These are phyloP conservation scores for Tenualosa thibaudeaui DNA, from an alignment of 2,797 vertebrate genomes.

Conservation along the genomic window DNA sequence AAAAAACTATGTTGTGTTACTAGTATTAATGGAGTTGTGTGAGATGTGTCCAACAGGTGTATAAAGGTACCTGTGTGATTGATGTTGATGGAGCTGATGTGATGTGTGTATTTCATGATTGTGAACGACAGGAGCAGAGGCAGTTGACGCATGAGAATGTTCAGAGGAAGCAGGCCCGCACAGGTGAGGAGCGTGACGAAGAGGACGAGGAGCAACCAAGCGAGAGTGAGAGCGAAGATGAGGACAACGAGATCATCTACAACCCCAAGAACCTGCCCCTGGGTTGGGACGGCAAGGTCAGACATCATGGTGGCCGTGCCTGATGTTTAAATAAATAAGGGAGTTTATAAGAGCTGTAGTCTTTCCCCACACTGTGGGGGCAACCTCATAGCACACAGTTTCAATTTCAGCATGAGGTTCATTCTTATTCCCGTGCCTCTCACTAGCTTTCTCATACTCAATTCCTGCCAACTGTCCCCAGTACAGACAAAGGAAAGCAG, in stretches of 20 bases:
- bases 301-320: background rate
- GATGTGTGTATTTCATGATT: background rate
- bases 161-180: constrained; percentile 94
- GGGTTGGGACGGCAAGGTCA: constrained; percentile 97
- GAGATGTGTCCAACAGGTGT: too few relatives aligned
- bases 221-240: constrained; percentile 96
- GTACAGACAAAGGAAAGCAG: too few relatives aligned
- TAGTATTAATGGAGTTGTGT: too few relatives aligned
- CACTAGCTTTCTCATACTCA: background rate
- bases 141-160: constrained; percentile 97
- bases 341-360: too few relatives aligned
- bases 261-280: constrained; percentile 97
- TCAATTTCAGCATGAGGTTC: too few relatives aligned
- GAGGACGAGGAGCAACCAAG: constrained; percentile 98
- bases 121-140: constrained; percentile 83
- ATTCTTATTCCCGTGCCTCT: background rate
- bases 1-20: too few relatives aligned
- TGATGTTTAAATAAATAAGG: too few relatives aligned
- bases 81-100: too few relatives aligned
- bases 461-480: too few relatives aligned
- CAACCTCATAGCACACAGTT: too few relatives aligned
- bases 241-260: constrained; percentile 98
- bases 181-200: constrained; percentile 94
- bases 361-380: too few relatives aligned
- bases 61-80: too few relatives aligned